These are phyloP conservation scores for Heliconius hermathena DNA, from an alignment of 1,140 invertebrate genomes.

Conservation along the genomic window DNA sequence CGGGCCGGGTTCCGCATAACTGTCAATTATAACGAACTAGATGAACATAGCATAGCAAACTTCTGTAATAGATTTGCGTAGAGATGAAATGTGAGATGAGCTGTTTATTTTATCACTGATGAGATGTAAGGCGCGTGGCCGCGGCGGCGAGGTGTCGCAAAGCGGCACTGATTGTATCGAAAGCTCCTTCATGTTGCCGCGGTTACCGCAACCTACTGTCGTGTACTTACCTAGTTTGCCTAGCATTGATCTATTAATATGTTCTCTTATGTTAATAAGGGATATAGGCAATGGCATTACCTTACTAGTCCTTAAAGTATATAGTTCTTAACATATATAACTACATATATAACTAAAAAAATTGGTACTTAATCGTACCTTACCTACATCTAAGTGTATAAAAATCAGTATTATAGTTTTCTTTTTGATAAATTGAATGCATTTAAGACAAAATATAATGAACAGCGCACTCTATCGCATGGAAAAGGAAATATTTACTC, in stretches of 20 bases:
- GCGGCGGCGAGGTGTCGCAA: conserved; percentile 69
- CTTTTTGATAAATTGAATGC: background rate
- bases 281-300: background rate
- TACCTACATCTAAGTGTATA: background rate
- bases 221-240: conserved; percentile 32
- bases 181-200: conserved; percentile 67
- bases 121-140: conserved; percentile 64
- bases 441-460: background rate
- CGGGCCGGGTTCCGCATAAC: conserved; percentile 35
- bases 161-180: conserved; percentile 60
- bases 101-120: conserved; percentile 62
- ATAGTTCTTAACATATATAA: too few relatives aligned
- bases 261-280: background rate
- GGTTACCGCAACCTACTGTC: conserved; percentile 40
- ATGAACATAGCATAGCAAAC: conserved; percentile 29
- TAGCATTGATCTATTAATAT: conserved; percentile 7
- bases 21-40: conserved; percentile 38
- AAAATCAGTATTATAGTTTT: background rate
- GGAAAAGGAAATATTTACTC: conserved; percentile 40
- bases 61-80: conserved; percentile 54
- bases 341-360: too few relatives aligned
- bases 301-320: too few relatives aligned
- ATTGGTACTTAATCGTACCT: too few relatives aligned
- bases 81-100: conserved; percentile 68
- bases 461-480: conserved; percentile 48